phyloP scores from a whole-genome alignment of 2,888 invertebrate species.

The Allygus modestus region DNA sequence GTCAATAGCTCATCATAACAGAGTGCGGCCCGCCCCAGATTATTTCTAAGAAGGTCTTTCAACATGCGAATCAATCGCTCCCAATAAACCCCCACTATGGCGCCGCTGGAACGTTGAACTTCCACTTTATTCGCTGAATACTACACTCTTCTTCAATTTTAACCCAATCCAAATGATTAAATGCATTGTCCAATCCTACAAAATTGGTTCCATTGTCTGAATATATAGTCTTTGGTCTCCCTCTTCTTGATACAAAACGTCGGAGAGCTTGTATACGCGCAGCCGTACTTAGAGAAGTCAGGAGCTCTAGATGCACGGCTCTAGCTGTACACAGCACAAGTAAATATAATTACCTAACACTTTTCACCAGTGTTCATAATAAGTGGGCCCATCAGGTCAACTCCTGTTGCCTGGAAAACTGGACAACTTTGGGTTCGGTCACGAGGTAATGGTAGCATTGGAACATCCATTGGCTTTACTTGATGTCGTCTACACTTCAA shows the following conservation, averaged over 20 bases:
- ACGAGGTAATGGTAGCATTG: constrained; percentile 62
- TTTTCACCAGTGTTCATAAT: constrained; percentile 65
- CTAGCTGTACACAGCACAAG: constrained; percentile 72
- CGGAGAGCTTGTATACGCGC: constrained; percentile 69
- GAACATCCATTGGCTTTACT: constrained; percentile 8
- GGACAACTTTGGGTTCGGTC: constrained; percentile 65
- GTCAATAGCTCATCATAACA: no score
- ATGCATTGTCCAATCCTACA: no score
- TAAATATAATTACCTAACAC: constrained; percentile 70
- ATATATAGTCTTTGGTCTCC: constrained; percentile 62
- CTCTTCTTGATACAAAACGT: constrained; percentile 69
- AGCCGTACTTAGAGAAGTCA: constrained; percentile 67
- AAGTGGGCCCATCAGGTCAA: constrained; percentile 72
- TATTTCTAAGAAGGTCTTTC: no score
- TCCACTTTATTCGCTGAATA: no score
- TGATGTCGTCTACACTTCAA: constrained; percentile 20
- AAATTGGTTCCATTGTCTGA: no score
- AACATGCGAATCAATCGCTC: no score
- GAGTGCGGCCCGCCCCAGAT: no score
- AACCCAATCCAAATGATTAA: no score
- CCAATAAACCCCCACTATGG: no score
- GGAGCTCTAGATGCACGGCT: constrained; percentile 72
- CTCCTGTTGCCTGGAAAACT: constrained; percentile 68
- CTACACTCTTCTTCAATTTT: no score
- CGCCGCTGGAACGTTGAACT: no score